Evolutionary conservation across 92 coral and sea anemone genomes (phyloP).

Genomic region (Siderastrea siderea): DNA sequence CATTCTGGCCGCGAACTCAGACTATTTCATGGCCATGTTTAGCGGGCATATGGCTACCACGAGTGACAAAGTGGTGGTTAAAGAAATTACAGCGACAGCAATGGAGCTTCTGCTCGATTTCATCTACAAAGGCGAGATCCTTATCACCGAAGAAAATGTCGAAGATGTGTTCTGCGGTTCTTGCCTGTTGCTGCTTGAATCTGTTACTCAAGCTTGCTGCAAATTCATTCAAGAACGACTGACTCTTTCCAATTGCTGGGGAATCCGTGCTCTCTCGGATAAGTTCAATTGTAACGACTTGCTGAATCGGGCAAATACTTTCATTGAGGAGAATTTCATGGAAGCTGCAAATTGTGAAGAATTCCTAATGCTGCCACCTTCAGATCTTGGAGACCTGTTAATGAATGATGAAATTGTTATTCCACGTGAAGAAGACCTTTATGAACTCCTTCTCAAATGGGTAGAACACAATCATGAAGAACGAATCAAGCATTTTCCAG

Average conservation of each 20-base stretch:
- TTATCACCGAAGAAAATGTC: conserved; percentile 93
- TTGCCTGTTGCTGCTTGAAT: conserved; percentile 83
- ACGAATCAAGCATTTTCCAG: conserved; percentile 69
- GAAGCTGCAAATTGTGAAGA: conserved; percentile 87
- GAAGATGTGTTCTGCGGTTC: conserved; percentile 96
- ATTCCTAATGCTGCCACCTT: conserved; percentile 83
- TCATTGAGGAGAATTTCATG: conserved; percentile 89
- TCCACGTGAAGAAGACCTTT: conserved; percentile 87
- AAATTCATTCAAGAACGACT: conserved; percentile 92
- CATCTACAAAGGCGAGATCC: conserved; percentile 88
- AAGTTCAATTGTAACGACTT: conserved; percentile 83
- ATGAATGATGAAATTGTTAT: conserved; percentile 87
- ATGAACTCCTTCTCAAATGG: conserved; percentile 88
- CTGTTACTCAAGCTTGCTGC: conserved; percentile 89
- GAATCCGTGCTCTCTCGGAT: conserved; percentile 92
- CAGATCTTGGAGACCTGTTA: conserved; percentile 76
- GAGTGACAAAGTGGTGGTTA: conserved; percentile 66
- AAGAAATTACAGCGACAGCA: conserved; percentile 86
- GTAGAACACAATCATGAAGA: conserved; percentile 68
- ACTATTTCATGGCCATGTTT: conserved; percentile 99
- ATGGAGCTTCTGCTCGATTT: conserved; percentile 85
- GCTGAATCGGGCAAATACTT: conserved; percentile 78
- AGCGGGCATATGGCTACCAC: conserved; percentile 86
- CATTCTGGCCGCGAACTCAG: conserved; percentile 92
- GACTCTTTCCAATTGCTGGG: conserved; percentile 93